A percentile compares a stretch with the other conserved stretches of the same genome.
Conservation (phyloP, 2,888 invertebrate species). For the Ametastegia equiseti region DNA sequence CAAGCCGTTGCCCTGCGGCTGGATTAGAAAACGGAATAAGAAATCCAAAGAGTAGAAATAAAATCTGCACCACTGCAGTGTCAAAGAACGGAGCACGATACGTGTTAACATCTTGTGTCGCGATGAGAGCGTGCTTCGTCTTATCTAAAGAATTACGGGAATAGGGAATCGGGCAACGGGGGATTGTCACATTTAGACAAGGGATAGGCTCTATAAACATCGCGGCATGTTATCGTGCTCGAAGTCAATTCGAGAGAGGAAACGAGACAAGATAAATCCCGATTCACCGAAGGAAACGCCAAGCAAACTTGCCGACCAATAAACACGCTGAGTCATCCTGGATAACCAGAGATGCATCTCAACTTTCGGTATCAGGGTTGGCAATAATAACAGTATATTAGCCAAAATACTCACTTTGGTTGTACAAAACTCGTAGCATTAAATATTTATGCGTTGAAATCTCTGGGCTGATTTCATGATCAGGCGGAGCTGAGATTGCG, state of each 20-base stretch:
- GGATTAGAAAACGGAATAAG: conserved; percentile 37
- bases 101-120: not conserved
- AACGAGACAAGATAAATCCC: not conserved
- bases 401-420: not conserved
- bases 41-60: not conserved
- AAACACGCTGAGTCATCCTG: not conserved
- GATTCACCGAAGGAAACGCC: not conserved
- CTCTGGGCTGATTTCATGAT: too few relatives aligned
- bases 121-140: conserved; percentile 22
- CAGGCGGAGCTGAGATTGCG: too few relatives aligned
- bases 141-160: conserved; percentile 25
- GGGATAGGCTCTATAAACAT: not conserved
- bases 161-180: not conserved
- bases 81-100: conserved; percentile 28
- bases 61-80: not conserved
- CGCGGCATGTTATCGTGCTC: not conserved
- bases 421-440: not conserved
- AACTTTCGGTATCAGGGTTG: not conserved
- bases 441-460: not conserved
- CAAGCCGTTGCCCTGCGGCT: not conserved
- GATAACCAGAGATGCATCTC: conserved; percentile 7
- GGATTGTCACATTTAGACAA: conserved; percentile 13
- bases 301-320: not conserved
- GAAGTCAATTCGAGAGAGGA: not conserved
- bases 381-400: not conserved